phyloP scores from a whole-genome alignment of 2,888 invertebrate species.

The Ophraella communa region DNA sequence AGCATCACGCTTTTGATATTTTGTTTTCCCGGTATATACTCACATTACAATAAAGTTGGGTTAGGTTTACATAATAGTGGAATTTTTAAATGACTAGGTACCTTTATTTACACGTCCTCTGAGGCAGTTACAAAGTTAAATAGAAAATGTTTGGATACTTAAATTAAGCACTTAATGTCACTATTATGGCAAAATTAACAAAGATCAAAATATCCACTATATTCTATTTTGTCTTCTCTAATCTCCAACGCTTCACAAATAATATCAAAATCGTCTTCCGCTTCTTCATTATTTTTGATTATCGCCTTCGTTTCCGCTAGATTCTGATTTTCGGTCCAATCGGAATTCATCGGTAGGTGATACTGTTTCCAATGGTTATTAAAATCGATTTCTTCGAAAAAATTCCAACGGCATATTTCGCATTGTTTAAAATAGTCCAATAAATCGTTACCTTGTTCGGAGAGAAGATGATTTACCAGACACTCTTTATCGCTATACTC shows the following conservation, averaged over 20 bases:
- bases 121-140: no score
- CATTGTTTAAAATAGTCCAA: conserved; percentile 3
- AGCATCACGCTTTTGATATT: no score
- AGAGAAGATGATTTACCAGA: not conserved
- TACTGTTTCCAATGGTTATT: not conserved
- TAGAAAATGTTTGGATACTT: no score
- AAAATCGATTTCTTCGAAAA: conserved; percentile 1
- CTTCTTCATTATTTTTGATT: not conserved
- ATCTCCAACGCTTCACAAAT: conserved; percentile 2
- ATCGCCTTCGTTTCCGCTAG: not conserved
- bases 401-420: conserved; percentile 4
- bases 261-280: conserved; percentile 1
- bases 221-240: not conserved
- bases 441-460: not conserved
- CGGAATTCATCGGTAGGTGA: not conserved
- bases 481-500: not conserved
- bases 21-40: no score
- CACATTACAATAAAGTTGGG: no score
- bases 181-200: not conserved
- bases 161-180: not conserved
- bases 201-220: conserved; percentile 4
- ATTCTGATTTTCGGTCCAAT: not conserved
- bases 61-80: no score
- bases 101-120: no score
- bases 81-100: no score